Base-by-base conservation (phyloP, 2,888 invertebrate genomes). In the Patella depressa region DNA sequence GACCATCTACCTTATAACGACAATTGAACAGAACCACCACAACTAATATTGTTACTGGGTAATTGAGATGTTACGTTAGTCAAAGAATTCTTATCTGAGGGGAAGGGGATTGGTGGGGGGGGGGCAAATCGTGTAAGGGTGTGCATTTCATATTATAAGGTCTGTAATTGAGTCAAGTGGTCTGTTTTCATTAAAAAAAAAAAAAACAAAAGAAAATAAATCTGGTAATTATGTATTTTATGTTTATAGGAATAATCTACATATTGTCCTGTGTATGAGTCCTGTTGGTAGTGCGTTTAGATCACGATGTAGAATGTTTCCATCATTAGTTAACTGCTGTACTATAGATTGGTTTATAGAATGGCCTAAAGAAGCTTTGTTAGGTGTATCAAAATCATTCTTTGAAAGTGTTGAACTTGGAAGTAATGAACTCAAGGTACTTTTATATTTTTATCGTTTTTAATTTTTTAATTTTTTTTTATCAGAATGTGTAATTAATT, bases 231-330 rank as follows among this genome's bases (percentile, higher is more conserved):
- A 45, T 45, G 45, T 59, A 4, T 55, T 75, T 70, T 24, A 71
- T 73, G 69, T 57, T 83, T 85, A 53, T 85, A 91, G 96, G 69
- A 94, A 94, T 78, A 96, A 96, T 91, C 93, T 97, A 5, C 97
- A 97, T 89, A 93, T 97, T 57, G 96, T 96, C 75, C 93, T 97
- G 74, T 96, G 96, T 81, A 96, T 97, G 96, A 96, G 96, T 89
- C 97, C 97, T 0, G 96, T 97, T 1, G 97, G 97, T 0, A 96
- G 96, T 89, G 95, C 96, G 0, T 97, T 97, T 91, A 94, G 96
- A 94, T 94, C 91, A 2, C 87, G 92, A 5, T 92, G 92, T 83
- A 89, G 92, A 72, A 91, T 92, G 92, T 92, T 92, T 85, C 91
- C 92, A 3, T 91, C 92, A 0, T 86, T 92, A 5, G 91, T 91